Evolutionary conservation across 2,888 invertebrate species (phyloP), one percentile per base, ranked within the genome.

Genomic region (Drosophila silvestris): DNA sequence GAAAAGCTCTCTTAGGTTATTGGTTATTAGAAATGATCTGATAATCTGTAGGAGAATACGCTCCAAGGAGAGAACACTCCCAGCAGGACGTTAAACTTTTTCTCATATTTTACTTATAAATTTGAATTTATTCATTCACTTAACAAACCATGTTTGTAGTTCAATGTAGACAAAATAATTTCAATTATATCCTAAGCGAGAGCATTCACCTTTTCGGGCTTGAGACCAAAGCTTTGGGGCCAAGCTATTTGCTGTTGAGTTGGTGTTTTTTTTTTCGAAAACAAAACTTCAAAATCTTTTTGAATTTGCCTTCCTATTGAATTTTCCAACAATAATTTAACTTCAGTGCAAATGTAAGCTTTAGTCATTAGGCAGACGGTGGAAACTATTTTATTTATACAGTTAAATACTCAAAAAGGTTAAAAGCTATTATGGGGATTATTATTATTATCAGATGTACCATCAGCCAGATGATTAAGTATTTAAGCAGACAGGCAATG

Each of bases 171-270:
- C 7, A 47, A 47, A 7, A 47, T 47, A 47, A 7, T 47, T 47
- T 16, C 7, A 16, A 22, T 22, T 14, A 22, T 14, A 22, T 14
- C 6, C 14, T 7, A 7, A n/a, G n/a, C n/a, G n/a, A n/a, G n/a
- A n/a, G 4, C 47, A 47, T 22, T 47, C 0, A 22, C 4, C 22
- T 47, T 47, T 7, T 7, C 7, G 14, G 22, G 4, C 2, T 26
- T 47, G 4, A 4, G 2, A 2, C 2, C 2, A 1, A n/a, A 5
- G 10, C 4, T n/a, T n/a, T 7, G 7, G 1, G 7, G 14, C 6
- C 14, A 22, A 22, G 14, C 22, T 22, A 6, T 1, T 22, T 0
- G 4, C 39, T n/a, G n/a, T 39, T 9, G 4, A 44, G 4, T 47
- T 2, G 22, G 2, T 41, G 41, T 4, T 10, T n/a, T n/a, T 35